These are phyloP conservation scores for Halotydeus destructor DNA, from an alignment of 1,140 invertebrate species.

Conservation along the genomic window DNA sequence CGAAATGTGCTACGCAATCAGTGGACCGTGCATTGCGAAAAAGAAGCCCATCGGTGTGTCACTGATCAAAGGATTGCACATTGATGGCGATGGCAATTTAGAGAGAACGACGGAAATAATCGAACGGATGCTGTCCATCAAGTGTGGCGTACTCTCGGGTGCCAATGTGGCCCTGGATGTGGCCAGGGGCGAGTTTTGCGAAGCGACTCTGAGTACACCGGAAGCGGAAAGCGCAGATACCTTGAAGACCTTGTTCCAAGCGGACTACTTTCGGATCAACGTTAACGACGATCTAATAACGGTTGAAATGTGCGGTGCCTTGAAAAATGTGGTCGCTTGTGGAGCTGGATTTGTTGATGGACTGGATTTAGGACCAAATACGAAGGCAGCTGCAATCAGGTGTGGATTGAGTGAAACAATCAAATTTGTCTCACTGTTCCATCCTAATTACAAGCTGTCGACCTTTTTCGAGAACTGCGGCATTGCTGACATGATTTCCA, in stretches of 20 bases:
- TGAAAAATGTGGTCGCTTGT: slow-evolving; percentile 96
- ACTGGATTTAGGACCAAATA: slow-evolving; percentile 80
- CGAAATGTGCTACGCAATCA: slow-evolving; percentile 3
- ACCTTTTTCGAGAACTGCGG: slow-evolving; percentile 98
- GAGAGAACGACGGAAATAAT: slow-evolving; percentile 1
- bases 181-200: slow-evolving; percentile 87
- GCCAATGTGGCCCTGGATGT: slow-evolving; percentile 85
- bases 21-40: background rate
- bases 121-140: background rate
- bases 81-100: background rate
- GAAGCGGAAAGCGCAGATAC: slow-evolving; percentile 47
- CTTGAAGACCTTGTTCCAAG: slow-evolving; percentile 73
- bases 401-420: slow-evolving; percentile 93
- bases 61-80: slow-evolving; percentile 2
- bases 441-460: slow-evolving; percentile 45
- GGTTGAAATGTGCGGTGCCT: slow-evolving; percentile 89
- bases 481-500: slow-evolving; percentile 92
- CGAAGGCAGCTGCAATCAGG: slow-evolving; percentile 91
- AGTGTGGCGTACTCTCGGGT: slow-evolving; percentile 52
- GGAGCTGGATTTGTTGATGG: slow-evolving; percentile 94
- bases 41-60: slow-evolving; percentile 1
- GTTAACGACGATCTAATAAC: slow-evolving; percentile 84
- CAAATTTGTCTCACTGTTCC: slow-evolving; percentile 70
- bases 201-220: slow-evolving; percentile 80
- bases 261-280: slow-evolving; percentile 79